Conservation (phyloP, 1,140 invertebrate genomes). For the Danaus melanippus region DNA sequence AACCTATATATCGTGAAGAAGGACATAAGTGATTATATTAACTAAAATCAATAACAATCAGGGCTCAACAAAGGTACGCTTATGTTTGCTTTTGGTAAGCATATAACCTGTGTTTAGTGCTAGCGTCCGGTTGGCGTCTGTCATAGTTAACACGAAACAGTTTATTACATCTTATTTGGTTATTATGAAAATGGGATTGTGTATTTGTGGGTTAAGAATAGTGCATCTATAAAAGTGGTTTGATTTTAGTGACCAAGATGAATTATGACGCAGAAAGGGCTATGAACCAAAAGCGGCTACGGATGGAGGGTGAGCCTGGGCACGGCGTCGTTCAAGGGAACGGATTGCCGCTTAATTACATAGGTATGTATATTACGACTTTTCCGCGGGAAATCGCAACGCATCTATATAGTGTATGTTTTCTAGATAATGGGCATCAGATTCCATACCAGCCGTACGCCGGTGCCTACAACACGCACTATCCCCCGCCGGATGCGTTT, state of each 20-base stretch:
- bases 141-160: slow-evolving; percentile 57
- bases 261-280: slow-evolving; percentile 72
- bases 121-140: slow-evolving; percentile 71
- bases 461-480: slow-evolving; percentile 69
- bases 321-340: slow-evolving; percentile 69
- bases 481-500: slow-evolving; percentile 65
- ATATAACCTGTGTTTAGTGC: slow-evolving; percentile 71
- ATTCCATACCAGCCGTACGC: slow-evolving; percentile 71
- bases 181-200: slow-evolving; percentile 32
- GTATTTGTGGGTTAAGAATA: slow-evolving; percentile 23
- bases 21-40: slow-evolving; percentile 55
- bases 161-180: slow-evolving; percentile 40
- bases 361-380: slow-evolving; percentile 42
- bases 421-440: slow-evolving; percentile 71
- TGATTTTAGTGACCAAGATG: slow-evolving; percentile 68
- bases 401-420: slow-evolving; percentile 18
- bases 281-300: slow-evolving; percentile 69
- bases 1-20: slow-evolving; percentile 45
- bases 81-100: slow-evolving; percentile 62
- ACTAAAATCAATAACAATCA: slow-evolving; percentile 71
- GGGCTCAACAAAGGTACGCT: slow-evolving; percentile 71
- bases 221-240: slow-evolving; percentile 37
- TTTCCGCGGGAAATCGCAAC: slow-evolving; percentile 30
- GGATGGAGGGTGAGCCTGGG: slow-evolving; percentile 69
- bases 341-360: slow-evolving; percentile 69